Percentiles rank a stretch among this genome's conserved stretches.
Evolutionary conservation across 2,113 vertebrate species (phyloP).

Genomic region (Mormoops blainvillei): DNA sequence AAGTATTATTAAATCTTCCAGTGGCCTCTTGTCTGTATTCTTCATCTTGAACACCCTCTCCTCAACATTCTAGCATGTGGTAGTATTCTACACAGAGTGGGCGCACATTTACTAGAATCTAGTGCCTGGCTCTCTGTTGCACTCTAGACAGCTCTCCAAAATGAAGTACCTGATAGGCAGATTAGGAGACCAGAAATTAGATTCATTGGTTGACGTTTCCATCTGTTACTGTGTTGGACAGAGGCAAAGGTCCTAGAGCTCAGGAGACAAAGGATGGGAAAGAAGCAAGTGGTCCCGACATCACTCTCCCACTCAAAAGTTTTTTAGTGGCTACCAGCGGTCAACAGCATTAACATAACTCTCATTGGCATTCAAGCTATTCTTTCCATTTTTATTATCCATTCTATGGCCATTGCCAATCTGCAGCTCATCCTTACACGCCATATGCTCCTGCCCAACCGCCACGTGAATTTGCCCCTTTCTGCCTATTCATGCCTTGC

Average conservation of each 20-base stretch:
- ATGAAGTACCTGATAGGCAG: not conserved
- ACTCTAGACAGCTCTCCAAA: not conserved
- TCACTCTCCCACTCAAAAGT: not conserved
- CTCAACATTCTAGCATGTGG: not conserved
- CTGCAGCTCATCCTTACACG: not conserved
- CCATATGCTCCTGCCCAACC: not conserved
- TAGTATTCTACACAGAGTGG: not conserved
- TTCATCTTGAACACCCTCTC: not conserved
- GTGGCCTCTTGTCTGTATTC: not conserved
- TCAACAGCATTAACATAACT: not conserved
- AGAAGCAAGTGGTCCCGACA: not conserved
- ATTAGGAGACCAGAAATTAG: not conserved
- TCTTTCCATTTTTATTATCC: not conserved
- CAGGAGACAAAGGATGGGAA: not conserved
- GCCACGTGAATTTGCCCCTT: not conserved
- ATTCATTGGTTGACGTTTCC: not conserved
- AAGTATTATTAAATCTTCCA: not conserved
- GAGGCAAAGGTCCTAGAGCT: not conserved
- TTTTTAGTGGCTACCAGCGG: not conserved
- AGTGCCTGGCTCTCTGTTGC: not conserved
- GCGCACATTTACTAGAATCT: not conserved
- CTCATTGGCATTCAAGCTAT: not conserved
- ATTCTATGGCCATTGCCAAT: not conserved
- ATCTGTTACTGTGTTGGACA: not conserved
- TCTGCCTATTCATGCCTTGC: not conserved